Base-by-base conservation (phyloP, 1,140 invertebrate species). In the Pachyrhynchus sulphureomaculatus region DNA sequence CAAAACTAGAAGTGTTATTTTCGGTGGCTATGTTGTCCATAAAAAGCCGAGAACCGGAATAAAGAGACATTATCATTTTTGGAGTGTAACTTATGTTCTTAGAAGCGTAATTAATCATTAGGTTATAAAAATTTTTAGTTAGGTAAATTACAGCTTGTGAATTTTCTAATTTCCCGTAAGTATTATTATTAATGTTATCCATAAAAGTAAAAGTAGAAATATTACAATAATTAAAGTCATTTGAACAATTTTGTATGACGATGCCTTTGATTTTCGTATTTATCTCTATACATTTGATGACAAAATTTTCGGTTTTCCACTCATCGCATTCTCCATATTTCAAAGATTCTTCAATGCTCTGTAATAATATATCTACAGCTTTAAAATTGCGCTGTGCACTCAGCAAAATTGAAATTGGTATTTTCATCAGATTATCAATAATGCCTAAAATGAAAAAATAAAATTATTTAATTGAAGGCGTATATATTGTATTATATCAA, bases 391-490 rank as follows among this genome's bases (percentile, higher is more conserved):
- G n/a, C 33, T 62, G 64, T 9, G 55, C 51, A 2, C 24, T 8
- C 4, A 39, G 18, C 18, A 66, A 23, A 26, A 54, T 32, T 39
- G 8, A 10, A 39, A 1, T 12, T 8, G 58, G 54, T n/a, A 62
- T 41, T n/a, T 57, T 26, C 55, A 58, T 57, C 6, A 66, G n/a
- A 10, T 56, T 56, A 42, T 53, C 52, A 39, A 56, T 26, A 47
- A 62, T 39, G 21, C 42, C 55, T 57, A 33, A 21, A 54, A 52
- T 37, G 18, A 17, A 32, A 36, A 51, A 12, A 37, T 32, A 49
- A 9, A 29, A 13, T 0, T 26, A 26, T 26, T 1, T 6, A 29
- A 29, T 29, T 29, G n/a, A n/a, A n/a, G n/a, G n/a, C n/a, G n/a
- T n/a, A n/a, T n/a, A n/a, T n/a, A n/a, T n/a, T n/a, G n/a, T n/a